Conservation (phyloP, 2,888 invertebrate genomes). For the Drosophila dives region DNA sequence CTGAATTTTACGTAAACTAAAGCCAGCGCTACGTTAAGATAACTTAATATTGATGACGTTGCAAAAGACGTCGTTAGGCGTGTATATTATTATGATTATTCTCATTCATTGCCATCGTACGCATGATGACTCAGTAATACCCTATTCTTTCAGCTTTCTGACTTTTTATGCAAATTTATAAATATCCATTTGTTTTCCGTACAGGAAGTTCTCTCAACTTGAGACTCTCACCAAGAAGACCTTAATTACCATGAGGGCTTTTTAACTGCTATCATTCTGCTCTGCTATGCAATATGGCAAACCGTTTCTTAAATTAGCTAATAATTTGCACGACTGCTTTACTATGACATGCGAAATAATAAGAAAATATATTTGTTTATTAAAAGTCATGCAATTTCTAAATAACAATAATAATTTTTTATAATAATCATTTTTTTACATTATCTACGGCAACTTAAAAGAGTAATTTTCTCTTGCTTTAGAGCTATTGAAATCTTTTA, state of each 20-base stretch:
- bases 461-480: not conserved
- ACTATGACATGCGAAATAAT: constrained; percentile 15
- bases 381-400: not conserved
- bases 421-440: no score
- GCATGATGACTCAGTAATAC: constrained; percentile 4
- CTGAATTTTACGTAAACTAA: constrained; percentile 25
- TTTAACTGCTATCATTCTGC: not conserved
- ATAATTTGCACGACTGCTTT: constrained; percentile 8
- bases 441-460: not conserved
- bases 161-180: not conserved
- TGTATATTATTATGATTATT: not conserved
- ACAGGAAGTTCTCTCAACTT: not conserved
- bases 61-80: constrained; percentile 11
- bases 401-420: not conserved
- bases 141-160: not conserved
- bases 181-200: not conserved
- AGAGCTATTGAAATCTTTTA: constrained; percentile 7
- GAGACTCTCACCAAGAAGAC: not conserved
- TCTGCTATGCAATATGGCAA: not conserved
- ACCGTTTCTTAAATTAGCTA: constrained; percentile 13
- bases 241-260: not conserved
- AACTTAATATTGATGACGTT: constrained; percentile 23
- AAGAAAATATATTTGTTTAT: not conserved
- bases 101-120: not conserved
- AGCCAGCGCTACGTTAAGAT: constrained; percentile 5